phyloP scores from a whole-genome alignment of 2,113 vertebrate species.

The Pleuronectes platessa region DNA sequence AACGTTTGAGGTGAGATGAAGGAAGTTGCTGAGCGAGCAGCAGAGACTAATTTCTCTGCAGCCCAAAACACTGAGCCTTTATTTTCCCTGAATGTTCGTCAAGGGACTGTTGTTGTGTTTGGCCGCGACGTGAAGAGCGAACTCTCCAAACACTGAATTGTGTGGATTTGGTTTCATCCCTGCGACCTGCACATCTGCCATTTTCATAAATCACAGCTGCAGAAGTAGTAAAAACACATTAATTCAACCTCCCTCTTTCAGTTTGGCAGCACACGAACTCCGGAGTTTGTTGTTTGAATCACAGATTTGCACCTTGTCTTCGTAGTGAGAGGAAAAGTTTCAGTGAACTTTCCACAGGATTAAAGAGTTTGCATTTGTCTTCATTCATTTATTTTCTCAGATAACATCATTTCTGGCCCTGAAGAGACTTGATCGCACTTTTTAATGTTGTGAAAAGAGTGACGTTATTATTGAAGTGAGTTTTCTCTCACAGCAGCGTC shows the following conservation, averaged over 20 bases:
- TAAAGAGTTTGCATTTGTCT: neutral
- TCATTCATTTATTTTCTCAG: conserved; percentile 10
- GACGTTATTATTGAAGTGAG: conserved; percentile 19
- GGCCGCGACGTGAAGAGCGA: conserved; percentile 21
- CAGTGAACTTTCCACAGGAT: too few species aligned
- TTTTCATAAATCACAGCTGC: conserved; percentile 24
- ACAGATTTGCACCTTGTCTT: neutral
- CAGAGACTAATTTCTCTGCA: conserved; percentile 8
- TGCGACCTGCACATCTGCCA: neutral
- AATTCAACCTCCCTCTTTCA: neutral
- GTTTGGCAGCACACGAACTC: conserved; percentile 3
- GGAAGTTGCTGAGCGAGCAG: conserved; percentile 1
- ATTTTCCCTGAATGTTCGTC: conserved; percentile 19
- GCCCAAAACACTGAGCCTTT: neutral
- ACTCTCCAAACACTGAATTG: conserved; percentile 4
- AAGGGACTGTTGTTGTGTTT: conserved; percentile 37
- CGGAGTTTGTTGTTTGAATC: neutral
- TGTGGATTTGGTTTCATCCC: conserved; percentile 28
- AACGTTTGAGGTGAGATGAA: conserved; percentile 6
- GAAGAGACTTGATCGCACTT: neutral
- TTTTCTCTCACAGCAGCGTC: conserved; percentile 23
- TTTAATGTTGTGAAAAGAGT: neutral
- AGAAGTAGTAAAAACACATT: conserved; percentile 1
- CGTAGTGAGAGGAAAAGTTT: neutral
- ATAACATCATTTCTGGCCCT: neutral